These are phyloP conservation scores for Cnemophilus loriae DNA, from an alignment of 2,113 vertebrate species.

Conservation along the genomic window DNA sequence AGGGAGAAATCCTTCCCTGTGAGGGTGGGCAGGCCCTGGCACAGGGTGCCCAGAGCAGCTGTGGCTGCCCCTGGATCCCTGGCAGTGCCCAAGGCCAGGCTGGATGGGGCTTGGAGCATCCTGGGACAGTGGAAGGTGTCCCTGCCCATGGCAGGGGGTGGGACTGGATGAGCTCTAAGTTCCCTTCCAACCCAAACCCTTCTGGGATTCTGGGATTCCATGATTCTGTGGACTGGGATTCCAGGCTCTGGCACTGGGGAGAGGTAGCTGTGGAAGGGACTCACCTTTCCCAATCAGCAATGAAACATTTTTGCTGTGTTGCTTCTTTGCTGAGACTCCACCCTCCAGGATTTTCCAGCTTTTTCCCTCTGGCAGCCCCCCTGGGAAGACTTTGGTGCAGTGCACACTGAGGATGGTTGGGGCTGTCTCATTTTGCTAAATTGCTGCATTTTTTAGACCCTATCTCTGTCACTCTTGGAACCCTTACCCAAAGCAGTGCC, in stretches of 20 bases:
- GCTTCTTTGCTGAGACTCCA: background rate
- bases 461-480: background rate
- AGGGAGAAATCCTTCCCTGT: background rate
- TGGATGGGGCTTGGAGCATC: accelerated
- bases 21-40: background rate
- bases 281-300: background rate
- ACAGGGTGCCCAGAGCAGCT: background rate
- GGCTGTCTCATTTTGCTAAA: background rate
- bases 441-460: background rate
- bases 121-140: background rate
- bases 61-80: background rate
- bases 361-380: background rate
- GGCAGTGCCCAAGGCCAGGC: background rate
- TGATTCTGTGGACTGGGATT: background rate
- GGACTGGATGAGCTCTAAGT: background rate
- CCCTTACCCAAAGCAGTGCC: background rate
- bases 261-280: background rate
- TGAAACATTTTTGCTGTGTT: background rate
- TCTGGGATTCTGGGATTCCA: background rate
- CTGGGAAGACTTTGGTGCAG: background rate
- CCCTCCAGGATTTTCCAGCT: background rate
- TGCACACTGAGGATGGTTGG: accelerated
- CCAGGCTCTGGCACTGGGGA: background rate
- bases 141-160: background rate
- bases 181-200: background rate